Base-by-base conservation (phyloP, 2,888 invertebrate species). In the Drosophila melanocephala region DNA sequence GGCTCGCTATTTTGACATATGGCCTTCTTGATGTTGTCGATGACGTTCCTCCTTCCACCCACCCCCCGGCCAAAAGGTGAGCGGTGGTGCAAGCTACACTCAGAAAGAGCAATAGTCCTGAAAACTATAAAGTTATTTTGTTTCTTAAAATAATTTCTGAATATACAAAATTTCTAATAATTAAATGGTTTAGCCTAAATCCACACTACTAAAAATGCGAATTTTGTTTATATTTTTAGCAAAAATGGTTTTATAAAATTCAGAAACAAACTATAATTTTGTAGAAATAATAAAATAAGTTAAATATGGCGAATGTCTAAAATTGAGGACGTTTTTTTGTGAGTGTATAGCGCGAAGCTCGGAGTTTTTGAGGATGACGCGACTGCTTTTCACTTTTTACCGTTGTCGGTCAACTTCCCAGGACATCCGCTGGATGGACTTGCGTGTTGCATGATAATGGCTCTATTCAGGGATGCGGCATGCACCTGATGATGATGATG, bases 1-100 rank as follows among this genome's bases (percentile, higher is more conserved):
- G n/a, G 66, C 77, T 82, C 55, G 81, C 81, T 91, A 87, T 89
- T 89, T 87, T 91, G 92, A 92, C 92, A 92, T 92, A 92, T 92
- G 92, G 92, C 90, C 89, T 67, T 81, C 78, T 84, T 77, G 77
- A 79, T 67, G 74, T 56, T 58, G 63, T 60, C 70, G 70, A 55
- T 75, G 82, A 66, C 69, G 75, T 79, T 72, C 39, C 68, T 42
- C 56, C 9, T 0, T 47, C 47, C 47, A 57, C 28, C 28, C 56
- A 61, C 69, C 51, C 68, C 51, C 71, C 33, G 53, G 69, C 74
- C 52, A 65, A 66, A 75, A 76, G 72, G 79, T 75, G 58, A 77
- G 72, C 58, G 57, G 58, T 70, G 65, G 67, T 76, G 73, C 66
- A 56, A 57, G 51, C 42, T 47, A 44, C 35, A 62, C 56, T 50